These are phyloP conservation scores for Plagodis pulveraria DNA, from an alignment of 2,888 invertebrate species.

Conservation along the genomic window DNA sequence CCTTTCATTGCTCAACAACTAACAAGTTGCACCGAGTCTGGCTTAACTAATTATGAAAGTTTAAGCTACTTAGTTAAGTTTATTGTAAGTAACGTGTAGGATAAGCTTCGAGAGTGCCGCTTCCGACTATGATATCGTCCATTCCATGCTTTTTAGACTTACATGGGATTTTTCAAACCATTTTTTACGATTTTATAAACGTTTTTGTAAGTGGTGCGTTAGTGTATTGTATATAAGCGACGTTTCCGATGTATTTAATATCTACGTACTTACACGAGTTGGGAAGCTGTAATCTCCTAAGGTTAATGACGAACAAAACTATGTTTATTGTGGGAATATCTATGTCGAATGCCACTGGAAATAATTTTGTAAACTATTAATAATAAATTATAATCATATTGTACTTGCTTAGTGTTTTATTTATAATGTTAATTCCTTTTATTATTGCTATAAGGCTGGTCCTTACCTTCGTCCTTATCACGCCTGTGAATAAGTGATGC, in stretches of 20 bases:
- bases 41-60: conserved; percentile 55
- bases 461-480: no score
- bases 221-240: conserved; percentile 67
- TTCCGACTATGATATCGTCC: conserved; percentile 62
- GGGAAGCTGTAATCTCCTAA: conserved; percentile 18
- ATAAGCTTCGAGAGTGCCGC: conserved; percentile 57
- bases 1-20: conserved; percentile 5
- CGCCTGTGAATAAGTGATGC: no score
- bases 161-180: conserved; percentile 37
- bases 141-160: conserved; percentile 65
- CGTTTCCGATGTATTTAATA: conserved; percentile 47
- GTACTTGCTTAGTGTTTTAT: conserved; percentile 65
- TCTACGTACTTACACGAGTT: conserved; percentile 49
- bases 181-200: conserved; percentile 43
- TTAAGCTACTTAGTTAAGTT: conserved; percentile 70
- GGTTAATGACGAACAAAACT: conserved; percentile 26
- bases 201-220: conserved; percentile 59
- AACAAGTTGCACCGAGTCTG: conserved; percentile 53
- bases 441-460: no score
- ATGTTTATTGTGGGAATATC: conserved; percentile 32
- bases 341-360: conserved; percentile 60
- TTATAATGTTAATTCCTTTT: conserved; percentile 25
- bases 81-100: conserved; percentile 67
- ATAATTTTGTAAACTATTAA: conserved; percentile 83
- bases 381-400: conserved; percentile 85